Conservation (phyloP, 2,888 invertebrate species). For the Nasonia oneida region DNA sequence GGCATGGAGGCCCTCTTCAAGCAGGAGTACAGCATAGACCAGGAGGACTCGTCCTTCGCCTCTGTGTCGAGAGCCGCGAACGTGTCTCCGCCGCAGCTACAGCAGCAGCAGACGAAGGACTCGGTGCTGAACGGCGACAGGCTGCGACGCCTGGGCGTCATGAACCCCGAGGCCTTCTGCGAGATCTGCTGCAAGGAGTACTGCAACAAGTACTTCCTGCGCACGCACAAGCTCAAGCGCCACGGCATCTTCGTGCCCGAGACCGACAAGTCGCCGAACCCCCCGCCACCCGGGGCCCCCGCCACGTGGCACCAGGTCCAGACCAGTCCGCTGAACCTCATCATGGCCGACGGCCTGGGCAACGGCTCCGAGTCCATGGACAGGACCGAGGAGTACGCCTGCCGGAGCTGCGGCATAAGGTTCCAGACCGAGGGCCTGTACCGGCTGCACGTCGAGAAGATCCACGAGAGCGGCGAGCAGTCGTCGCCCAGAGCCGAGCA, state of each 20-base stretch:
- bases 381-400: conserved; percentile 79
- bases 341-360: conserved; percentile 84
- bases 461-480: conserved; percentile 73
- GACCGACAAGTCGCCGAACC: conserved; percentile 81
- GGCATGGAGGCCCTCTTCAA: conserved; percentile 75
- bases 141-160: conserved; percentile 88
- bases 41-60: conserved; percentile 73
- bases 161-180: conserved; percentile 94
- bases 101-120: conserved; percentile 83
- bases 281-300: conserved; percentile 66
- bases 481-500: conserved; percentile 69
- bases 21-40: conserved; percentile 75
- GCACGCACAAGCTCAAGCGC: conserved; percentile 95
- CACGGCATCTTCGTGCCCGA: conserved; percentile 89
- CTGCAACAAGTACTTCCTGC: conserved; percentile 94
- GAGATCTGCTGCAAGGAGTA: conserved; percentile 96
- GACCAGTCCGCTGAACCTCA: conserved; percentile 89
- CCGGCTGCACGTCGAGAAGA: conserved; percentile 71
- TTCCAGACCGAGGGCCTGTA: conserved; percentile 80
- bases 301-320: conserved; percentile 82
- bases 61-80: conserved; percentile 69
- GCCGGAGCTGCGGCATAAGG: conserved; percentile 80
- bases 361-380: conserved; percentile 80
- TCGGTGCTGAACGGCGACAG: conserved; percentile 87
- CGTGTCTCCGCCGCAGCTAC: conserved; percentile 69